These are phyloP conservation scores for Ictalurus punctatus DNA, from an alignment of 2,113 vertebrate species.

Conservation along the genomic window DNA sequence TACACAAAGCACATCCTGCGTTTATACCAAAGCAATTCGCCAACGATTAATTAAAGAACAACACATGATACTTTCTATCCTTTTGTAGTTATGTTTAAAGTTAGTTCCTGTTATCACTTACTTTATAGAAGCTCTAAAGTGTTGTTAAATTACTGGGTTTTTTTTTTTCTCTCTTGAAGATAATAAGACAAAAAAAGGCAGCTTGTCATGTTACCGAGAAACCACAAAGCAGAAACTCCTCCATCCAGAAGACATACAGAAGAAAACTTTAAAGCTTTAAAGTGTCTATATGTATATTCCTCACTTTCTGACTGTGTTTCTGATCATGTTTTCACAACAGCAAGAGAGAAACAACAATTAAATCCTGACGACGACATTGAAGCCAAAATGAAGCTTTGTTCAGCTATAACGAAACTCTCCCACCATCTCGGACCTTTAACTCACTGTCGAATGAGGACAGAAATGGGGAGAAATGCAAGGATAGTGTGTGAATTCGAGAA, in stretches of 20 bases:
- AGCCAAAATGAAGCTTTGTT: slow-evolving; percentile 92
- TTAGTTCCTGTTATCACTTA: background rate
- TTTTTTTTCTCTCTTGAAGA: background rate
- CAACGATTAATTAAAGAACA: no score
- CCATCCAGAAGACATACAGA: no score
- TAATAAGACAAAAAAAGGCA: background rate
- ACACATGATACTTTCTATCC: background rate
- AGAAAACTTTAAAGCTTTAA: background rate
- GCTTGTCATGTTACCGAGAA: background rate
- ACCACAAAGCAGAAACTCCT: background rate
- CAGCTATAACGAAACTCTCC: slow-evolving; percentile 98
- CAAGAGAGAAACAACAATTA: slow-evolving; percentile 64
- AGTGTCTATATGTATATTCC: background rate
- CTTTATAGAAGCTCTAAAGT: background rate
- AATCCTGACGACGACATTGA: slow-evolving; percentile 93
- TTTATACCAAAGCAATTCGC: background rate
- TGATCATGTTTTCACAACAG: slow-evolving; percentile 55
- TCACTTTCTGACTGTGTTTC: background rate
- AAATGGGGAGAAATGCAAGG: slow-evolving; percentile 42
- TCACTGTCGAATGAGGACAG: slow-evolving; percentile 83
- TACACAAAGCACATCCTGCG: background rate
- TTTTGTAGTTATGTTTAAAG: background rate
- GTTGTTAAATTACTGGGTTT: no score
- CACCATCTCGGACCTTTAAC: slow-evolving; percentile 93
- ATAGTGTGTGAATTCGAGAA: slow-evolving; percentile 79